A percentile compares a stretch with the other conserved stretches of the same genome.
phyloP scores from a whole-genome alignment of 1,140 invertebrate species.

The Eumaeus atala region DNA sequence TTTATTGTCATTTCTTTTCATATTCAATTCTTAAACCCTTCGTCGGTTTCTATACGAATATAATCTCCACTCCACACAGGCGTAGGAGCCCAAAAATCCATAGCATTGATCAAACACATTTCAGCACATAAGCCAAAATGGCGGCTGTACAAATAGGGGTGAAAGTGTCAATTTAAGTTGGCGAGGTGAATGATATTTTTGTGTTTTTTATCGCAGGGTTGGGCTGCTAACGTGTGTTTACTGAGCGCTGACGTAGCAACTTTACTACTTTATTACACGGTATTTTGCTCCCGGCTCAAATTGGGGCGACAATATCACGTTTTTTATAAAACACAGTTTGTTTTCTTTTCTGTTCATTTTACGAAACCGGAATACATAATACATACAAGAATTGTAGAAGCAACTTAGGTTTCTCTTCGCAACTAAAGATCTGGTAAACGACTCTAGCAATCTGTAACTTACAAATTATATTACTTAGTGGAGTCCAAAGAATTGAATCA shows the following conservation, averaged over 20 bases:
- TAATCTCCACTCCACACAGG: too few species aligned
- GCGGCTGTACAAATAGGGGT: conserved; percentile 38
- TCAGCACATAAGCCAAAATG: conserved; percentile 27
- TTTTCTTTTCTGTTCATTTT: background rate
- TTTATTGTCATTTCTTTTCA: too few species aligned
- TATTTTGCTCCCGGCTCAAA: conserved; percentile 24
- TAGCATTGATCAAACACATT: too few species aligned
- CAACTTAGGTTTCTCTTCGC: too few species aligned
- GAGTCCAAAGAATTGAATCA: too few species aligned
- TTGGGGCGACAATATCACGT: conserved; percentile 23
- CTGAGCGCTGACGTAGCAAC: conserved; percentile 41
- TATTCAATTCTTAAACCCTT: too few species aligned
- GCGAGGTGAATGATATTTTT: conserved; percentile 16
- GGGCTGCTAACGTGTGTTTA: conserved; percentile 33
- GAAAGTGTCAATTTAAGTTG: conserved; percentile 36
- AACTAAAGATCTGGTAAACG: too few species aligned
- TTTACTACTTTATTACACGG: conserved; percentile 54
- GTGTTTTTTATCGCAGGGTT: conserved; percentile 31
- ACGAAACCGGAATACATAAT: background rate
- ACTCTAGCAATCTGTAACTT: too few species aligned
- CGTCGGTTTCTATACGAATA: too few species aligned
- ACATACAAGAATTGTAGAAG: background rate
- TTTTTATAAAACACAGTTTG: background rate
- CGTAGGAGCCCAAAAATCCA: too few species aligned
- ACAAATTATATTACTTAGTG: too few species aligned